Base-by-base conservation (phyloP, 2,113 vertebrate genomes). In the Gnathonemus longibarbis region DNA sequence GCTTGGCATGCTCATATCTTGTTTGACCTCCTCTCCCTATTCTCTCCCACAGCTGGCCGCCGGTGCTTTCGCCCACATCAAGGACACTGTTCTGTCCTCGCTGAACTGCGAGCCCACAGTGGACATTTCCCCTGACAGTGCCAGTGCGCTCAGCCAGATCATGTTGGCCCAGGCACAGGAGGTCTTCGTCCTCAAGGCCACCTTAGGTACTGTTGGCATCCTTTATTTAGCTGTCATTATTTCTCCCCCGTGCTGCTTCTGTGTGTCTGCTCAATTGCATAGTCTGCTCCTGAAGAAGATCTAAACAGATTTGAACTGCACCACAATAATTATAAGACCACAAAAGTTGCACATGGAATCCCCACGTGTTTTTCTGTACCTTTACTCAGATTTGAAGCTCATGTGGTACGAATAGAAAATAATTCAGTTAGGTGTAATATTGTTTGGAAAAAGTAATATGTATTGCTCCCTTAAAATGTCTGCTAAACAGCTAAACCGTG, bases 161-260 rank as follows among this genome's bases (percentile, higher is more conserved):
- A 99, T 99, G 98, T 95, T 99, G 95, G 98, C 98, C 90, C 98
- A 99, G 94, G 98, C 98, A 50, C 98, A 99, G 93, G 98, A 99
- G 95, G 98, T 99, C 88, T 98, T 99, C 93, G 99, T 99, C 94
- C 94, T 98, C 93, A 99, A 99, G 96, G 98, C 98, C 11, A 97
- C 98, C 84, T 96, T 98, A 97, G 98, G 98, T 99, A 96, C 2
- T 21, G 17, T 15, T 27, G 19, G 24, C 1, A 3, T 70, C 62
- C 45, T 13, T 46, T 46, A 84, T 84, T 48, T 45, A 84, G 24
- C 39, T 48, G 45, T 21, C 13, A 62, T 42, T 17, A 50, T 87
- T 13, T 48, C 3, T 24, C 21, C 9, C 45, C 39, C 0, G 24
- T 84, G 45, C 5, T 83, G 62, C n/a, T 70, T 70, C 62, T 70